Evolutionary conservation across 2,888 invertebrate species (phyloP), one percentile per base, ranked within the genome.

Genomic region (Leptura quadrifasciata): DNA sequence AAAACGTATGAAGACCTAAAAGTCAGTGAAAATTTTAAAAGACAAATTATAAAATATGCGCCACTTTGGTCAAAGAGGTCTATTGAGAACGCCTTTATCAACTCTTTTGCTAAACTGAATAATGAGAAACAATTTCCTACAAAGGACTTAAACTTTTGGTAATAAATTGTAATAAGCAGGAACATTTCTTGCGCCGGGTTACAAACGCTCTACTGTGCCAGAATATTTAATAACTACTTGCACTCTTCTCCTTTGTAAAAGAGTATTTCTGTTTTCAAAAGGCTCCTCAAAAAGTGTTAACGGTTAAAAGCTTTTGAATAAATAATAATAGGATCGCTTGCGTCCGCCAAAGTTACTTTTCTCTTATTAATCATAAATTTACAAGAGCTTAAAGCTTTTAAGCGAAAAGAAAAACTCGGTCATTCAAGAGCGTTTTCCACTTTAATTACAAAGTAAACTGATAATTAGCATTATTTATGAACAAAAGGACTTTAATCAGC

Each of bases 401-500:
- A 58, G 61, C 21, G 15, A 15, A 35, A 70, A 72, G n/a, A 35
- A 61, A 39, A 18, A 63, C 63, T 39, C 63, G 31, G 57, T n/a
- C 35, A 10, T 21, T 47, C 27, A 17, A 27, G 47, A 57, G 27
- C 39, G 39, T 27, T 72, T 39, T 54, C 17, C 55, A 31, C 24
- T 54, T 63, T 72, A 69, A 72, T 64, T 72, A 64, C 35, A 64
- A 72, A 72, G 54, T 72, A 31, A 72, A 72, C 64, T 72, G 35
- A 15, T 63, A 61, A 71, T 72, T 72, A 57, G 63, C 64, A 24
- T 72, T 54, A 39, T 21, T 31, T 20, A 31, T 31, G 72, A 31
- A 72, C 64, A 72, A 72, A 72, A 35, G 54, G 57, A 31, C 15
- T 63, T 54, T 63, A 39, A 63, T 72, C 35, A 55, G 1, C 35